Evolutionary conservation across 1,140 invertebrate genomes (phyloP).

Genomic region (Drosophila chauvacae): DNA sequence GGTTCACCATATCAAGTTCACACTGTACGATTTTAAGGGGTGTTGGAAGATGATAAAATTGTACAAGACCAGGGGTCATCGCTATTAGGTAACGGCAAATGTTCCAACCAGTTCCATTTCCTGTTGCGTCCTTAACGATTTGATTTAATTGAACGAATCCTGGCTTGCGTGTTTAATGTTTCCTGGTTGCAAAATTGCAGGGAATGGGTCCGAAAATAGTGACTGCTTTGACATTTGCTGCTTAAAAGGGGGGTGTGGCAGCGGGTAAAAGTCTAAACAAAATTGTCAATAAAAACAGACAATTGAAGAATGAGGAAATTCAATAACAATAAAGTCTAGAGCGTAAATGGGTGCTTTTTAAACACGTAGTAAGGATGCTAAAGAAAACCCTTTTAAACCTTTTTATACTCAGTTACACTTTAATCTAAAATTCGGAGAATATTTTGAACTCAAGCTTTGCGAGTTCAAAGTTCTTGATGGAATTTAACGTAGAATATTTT

Average conservation of each 20-base stretch:
- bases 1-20: not conserved
- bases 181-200: not conserved
- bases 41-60: not conserved
- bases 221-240: slow-evolving; percentile 12
- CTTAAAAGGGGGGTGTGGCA: slow-evolving; percentile 14
- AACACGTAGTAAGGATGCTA: too few relatives aligned
- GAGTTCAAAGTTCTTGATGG: not conserved
- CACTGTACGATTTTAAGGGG: not conserved
- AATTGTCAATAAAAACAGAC: slow-evolving; percentile 7
- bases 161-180: slow-evolving; percentile 20
- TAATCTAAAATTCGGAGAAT: too few relatives aligned
- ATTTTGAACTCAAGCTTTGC: not conserved
- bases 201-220: not conserved
- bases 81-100: slow-evolving; percentile 31
- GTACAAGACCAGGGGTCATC: slow-evolving; percentile 6
- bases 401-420: too few relatives aligned
- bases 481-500: not conserved
- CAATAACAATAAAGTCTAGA: not conserved
- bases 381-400: too few relatives aligned
- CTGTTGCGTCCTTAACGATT: slow-evolving; percentile 38
- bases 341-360: too few relatives aligned
- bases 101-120: slow-evolving; percentile 29
- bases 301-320: not conserved
- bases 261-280: not conserved
- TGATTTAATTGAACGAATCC: slow-evolving; percentile 40